phyloP scores from a whole-genome alignment of 2,888 invertebrate genomes.

The Abrostola triplasia region DNA sequence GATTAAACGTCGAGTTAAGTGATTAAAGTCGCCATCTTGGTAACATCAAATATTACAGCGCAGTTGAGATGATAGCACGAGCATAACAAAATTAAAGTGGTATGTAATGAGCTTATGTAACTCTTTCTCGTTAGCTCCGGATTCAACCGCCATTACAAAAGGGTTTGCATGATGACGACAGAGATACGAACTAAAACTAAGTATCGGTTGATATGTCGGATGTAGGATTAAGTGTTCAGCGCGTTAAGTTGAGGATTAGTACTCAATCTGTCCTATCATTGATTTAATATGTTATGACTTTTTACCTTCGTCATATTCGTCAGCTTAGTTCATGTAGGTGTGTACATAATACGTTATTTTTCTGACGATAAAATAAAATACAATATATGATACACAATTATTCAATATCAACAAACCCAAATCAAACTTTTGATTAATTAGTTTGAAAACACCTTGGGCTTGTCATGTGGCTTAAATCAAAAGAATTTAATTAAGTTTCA shows the following conservation, averaged over 20 bases:
- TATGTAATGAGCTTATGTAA: not conserved
- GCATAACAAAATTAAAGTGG: constrained; percentile 3
- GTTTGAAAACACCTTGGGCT: constrained; percentile 40
- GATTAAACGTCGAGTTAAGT: constrained; percentile 5
- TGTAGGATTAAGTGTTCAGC: no score
- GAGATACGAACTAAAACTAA: no score
- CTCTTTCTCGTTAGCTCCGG: not conserved
- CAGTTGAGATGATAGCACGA: constrained; percentile 1
- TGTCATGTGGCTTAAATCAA: constrained; percentile 34
- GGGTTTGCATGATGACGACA: not conserved
- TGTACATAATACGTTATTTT: no score
- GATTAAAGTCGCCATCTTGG: constrained; percentile 28
- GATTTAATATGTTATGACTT: no score
- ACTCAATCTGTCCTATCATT: no score
- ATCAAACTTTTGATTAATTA: constrained; percentile 57
- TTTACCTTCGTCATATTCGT: no score
- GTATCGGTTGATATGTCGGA: no score
- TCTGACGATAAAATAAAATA: constrained; percentile 14
- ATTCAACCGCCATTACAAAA: not conserved
- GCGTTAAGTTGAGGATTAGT: no score
- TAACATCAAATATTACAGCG: constrained; percentile 1
- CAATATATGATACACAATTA: constrained; percentile 44
- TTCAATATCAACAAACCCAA: constrained; percentile 44
- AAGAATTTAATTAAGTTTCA: constrained; percentile 60
- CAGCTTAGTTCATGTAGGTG: no score